Percentiles rank a stretch among this genome's conserved stretches.
phyloP scores from a whole-genome alignment of 2,888 invertebrate genomes.

The Dasysyrphus tricinctus region DNA sequence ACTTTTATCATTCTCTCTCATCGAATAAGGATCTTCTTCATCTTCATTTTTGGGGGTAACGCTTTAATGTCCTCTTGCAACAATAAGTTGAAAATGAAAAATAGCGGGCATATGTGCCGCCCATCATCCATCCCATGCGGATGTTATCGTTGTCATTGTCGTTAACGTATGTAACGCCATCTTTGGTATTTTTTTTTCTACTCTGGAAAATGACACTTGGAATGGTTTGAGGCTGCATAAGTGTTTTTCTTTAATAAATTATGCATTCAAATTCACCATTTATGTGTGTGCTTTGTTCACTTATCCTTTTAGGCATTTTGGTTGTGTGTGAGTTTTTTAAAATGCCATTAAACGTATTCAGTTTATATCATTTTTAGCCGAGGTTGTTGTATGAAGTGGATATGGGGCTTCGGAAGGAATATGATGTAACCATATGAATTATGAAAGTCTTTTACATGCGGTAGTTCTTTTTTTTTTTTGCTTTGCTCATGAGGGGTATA shows the following conservation, averaged over 20 bases:
- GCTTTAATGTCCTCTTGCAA: slow-evolving; percentile 28
- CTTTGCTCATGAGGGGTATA: too few species aligned
- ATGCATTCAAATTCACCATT: slow-evolving; percentile 23
- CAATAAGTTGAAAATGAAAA: slow-evolving; percentile 22
- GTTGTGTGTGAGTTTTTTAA: neutral
- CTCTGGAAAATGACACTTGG: neutral
- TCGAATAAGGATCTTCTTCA: neutral
- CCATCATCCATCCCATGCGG: too few species aligned
- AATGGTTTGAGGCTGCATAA: slow-evolving; percentile 5
- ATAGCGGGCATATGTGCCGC: slow-evolving; percentile 6
- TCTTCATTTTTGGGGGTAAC: slow-evolving; percentile 9
- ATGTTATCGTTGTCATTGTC: neutral
- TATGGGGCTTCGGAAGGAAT: neutral
- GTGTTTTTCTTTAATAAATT: slow-evolving; percentile 37
- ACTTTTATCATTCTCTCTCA: neutral
- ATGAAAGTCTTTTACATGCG: neutral
- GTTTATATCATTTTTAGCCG: slow-evolving; percentile 3
- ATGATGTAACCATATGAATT: slow-evolving; percentile 3
- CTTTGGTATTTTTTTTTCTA: neutral
- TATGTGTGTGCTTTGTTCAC: slow-evolving; percentile 22
- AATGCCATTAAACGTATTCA: slow-evolving; percentile 15
- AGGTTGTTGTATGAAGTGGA: slow-evolving; percentile 19
- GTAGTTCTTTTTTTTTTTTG: neutral
- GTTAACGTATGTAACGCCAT: neutral
- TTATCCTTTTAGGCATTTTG: slow-evolving; percentile 15